Evolutionary conservation across 2,888 invertebrate genomes (phyloP), one percentile per base, ranked within the genome.

Genomic region (Strigamia crassipes): DNA sequence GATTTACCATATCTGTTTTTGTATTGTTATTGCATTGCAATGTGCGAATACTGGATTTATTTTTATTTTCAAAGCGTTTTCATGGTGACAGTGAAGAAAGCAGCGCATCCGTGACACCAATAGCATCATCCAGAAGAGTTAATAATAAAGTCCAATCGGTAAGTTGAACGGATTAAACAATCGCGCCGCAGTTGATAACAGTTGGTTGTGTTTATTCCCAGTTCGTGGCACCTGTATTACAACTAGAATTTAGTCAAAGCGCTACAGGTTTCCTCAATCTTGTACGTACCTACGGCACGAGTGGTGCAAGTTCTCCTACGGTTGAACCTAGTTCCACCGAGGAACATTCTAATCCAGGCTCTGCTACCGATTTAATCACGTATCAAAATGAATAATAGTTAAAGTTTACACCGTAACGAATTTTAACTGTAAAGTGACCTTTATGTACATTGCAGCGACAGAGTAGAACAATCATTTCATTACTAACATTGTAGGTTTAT

Each of bases 281-380:
- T 18, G 61, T 61, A 1, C 61, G 61, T 18, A 61, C 61, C 18
- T 61, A 61, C 23, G 61, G 61, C 9, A 61, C 61, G 3, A 61
- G 61, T 61, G 61, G 9, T 18, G 61, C 61, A 10, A 61, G n/a
- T 15, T 18, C 61, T 18, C 18, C 61, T 61, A 10, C 61, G 1
- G 21, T 61, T 61, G 61, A 61, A 15, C 18, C n/a, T 61, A 18
- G n/a, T 15, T 61, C 61, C n/a, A 51, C 51, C 18, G 61, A 61
- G 2, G 18, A 61, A 18, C 8, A 5, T n/a, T 56, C 56, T 8
- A 56, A 56, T 61, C 61, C 2, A 61, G 61, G 61, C 4, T 61
- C 61, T 5, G 61, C 61, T 61, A 61, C 21, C 61, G 61, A 61
- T 61, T 61, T 61, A 61, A 61, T 61, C 21, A 61, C 61, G 61